A percentile compares a stretch with the other conserved stretches of the same genome.
These are phyloP conservation scores for Apamea sordens DNA, from an alignment of 2,888 invertebrate genomes.

Conservation along the genomic window DNA sequence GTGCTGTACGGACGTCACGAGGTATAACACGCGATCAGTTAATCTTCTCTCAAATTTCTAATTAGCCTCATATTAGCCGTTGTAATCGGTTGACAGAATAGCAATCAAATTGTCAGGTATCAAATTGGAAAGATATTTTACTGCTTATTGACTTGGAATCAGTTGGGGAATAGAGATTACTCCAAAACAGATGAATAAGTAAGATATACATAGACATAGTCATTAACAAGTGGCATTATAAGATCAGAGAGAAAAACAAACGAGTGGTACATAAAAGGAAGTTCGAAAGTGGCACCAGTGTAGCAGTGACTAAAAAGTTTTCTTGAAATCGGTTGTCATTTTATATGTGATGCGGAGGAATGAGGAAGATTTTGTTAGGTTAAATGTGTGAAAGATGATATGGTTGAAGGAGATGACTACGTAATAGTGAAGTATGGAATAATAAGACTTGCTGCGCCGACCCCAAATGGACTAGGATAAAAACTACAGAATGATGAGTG, in stretches of 20 bases:
- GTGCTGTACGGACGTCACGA: not conserved
- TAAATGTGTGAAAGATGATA: too few species aligned
- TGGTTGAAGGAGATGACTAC: not conserved
- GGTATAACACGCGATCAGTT: not conserved
- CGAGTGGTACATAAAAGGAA: not conserved
- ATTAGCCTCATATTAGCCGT: not conserved
- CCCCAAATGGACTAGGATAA: not conserved
- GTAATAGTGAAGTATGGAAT: not conserved
- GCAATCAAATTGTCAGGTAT: conserved; percentile 3
- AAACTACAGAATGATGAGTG: not conserved
- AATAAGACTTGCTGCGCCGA: not conserved
- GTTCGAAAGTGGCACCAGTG: not conserved
- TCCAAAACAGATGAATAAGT: not conserved
- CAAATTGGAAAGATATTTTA: not conserved
- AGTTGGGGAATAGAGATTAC: not conserved
- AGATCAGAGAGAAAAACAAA: not conserved
- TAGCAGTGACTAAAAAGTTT: not conserved
- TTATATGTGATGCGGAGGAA: not conserved
- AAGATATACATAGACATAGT: not conserved
- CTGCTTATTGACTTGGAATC: not conserved
- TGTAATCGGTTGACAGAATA: not conserved
- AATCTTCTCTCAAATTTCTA: not conserved
- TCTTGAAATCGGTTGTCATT: not conserved
- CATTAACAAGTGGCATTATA: not conserved
- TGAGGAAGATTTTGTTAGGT: not conserved